Evolutionary conservation across 30 jellyfish, hydroid and myxozoan genomes (phyloP).

Genomic region (Turritopsis dohrnii): DNA sequence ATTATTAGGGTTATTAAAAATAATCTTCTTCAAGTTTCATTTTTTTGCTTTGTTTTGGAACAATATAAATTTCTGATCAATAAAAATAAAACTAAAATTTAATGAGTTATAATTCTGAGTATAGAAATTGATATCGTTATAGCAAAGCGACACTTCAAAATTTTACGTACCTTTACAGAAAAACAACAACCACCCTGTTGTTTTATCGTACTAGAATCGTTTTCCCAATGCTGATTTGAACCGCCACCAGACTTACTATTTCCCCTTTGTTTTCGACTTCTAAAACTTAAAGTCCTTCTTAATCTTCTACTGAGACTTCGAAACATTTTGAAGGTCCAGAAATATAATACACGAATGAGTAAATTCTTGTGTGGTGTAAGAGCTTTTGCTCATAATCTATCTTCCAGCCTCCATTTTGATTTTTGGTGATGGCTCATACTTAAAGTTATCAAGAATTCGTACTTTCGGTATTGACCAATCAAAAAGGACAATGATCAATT

Average conservation of each 20-base stretch:
- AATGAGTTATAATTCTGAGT: too few species aligned
- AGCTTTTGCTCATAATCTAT: not conserved
- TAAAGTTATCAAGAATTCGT: not conserved
- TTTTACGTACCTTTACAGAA: slow-evolving; percentile 47
- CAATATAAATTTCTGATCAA: too few species aligned
- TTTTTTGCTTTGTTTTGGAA: too few species aligned
- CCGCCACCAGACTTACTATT: slow-evolving; percentile 35
- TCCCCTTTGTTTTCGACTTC: slow-evolving; percentile 83
- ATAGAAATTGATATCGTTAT: too few species aligned
- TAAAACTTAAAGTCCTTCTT: slow-evolving; percentile 90
- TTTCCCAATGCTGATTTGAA: slow-evolving; percentile 47
- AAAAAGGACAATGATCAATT: not conserved
- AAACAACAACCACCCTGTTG: slow-evolving; percentile 81
- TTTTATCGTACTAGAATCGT: slow-evolving; percentile 65
- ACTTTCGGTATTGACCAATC: not conserved
- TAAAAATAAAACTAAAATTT: too few species aligned
- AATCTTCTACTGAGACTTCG: slow-evolving; percentile 30
- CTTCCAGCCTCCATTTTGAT: slow-evolving; percentile 16
- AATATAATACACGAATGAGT: not conserved
- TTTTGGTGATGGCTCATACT: not conserved
- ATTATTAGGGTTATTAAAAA: not conserved
- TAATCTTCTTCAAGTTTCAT: not conserved
- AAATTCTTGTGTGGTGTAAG: not conserved
- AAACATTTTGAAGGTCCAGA: slow-evolving; percentile 5
- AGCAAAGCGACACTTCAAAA: too few species aligned